Percentiles rank a stretch among this genome's conserved stretches.
Evolutionary conservation across 2,888 invertebrate species (phyloP).

Genomic region (Melanostoma scalare): DNA sequence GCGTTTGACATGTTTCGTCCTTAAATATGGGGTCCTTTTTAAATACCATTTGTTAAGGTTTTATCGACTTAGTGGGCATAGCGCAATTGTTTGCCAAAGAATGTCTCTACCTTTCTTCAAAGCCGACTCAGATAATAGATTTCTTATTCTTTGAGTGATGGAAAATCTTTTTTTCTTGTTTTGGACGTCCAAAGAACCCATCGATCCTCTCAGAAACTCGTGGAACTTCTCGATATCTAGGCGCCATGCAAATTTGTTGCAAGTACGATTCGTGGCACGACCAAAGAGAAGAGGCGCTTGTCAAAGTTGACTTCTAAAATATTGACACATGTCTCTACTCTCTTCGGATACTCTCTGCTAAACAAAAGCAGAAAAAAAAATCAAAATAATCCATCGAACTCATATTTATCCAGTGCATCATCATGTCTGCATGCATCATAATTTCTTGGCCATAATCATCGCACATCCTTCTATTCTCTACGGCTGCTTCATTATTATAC

Average conservation of each 20-base stretch:
- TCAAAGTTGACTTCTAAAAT: slow-evolving; percentile 5
- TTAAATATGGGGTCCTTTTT: too few species aligned
- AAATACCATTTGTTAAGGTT: too few species aligned
- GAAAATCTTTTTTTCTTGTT: too few species aligned
- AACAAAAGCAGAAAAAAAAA: not conserved
- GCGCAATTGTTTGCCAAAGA: too few species aligned
- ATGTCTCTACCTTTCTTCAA: too few species aligned
- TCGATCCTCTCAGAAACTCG: too few species aligned
- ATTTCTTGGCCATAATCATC: slow-evolving; percentile 58
- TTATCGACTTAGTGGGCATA: too few species aligned
- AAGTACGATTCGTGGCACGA: not conserved
- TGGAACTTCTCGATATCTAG: not conserved
- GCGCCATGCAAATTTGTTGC: slow-evolving; percentile 12
- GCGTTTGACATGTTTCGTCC: too few species aligned
- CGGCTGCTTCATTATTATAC: slow-evolving; percentile 43
- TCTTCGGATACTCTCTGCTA: not conserved
- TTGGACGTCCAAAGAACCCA: too few species aligned
- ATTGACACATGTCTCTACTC: slow-evolving; percentile 48
- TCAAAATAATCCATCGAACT: slow-evolving; percentile 26
- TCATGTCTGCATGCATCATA: slow-evolving; percentile 61
- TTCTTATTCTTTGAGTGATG: too few species aligned
- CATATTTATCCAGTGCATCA: slow-evolving; percentile 46
- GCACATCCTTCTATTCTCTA: slow-evolving; percentile 37
- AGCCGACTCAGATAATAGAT: too few species aligned
- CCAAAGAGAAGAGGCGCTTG: slow-evolving; percentile 24